These are phyloP conservation scores for Orthonyx spaldingii DNA, from an alignment of 2,113 vertebrate species.

Conservation along the genomic window DNA sequence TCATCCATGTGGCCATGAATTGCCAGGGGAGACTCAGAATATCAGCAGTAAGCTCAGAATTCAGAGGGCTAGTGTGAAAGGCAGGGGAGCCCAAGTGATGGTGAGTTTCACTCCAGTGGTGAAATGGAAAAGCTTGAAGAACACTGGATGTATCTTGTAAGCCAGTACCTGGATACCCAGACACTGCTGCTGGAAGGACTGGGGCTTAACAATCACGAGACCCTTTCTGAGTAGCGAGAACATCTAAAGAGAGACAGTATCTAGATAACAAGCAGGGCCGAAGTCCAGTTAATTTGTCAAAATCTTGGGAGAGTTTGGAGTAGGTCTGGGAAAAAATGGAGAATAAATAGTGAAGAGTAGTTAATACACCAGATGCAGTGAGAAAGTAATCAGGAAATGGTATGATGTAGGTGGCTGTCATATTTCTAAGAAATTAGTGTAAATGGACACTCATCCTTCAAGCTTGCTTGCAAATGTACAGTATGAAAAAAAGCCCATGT, in stretches of 20 bases:
- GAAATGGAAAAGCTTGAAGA: background rate
- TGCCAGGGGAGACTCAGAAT: background rate
- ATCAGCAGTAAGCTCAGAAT: background rate
- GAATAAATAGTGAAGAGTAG: background rate
- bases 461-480: background rate
- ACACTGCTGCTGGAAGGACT: background rate
- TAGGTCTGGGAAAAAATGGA: background rate
- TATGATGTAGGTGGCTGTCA: background rate
- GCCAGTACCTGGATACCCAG: background rate
- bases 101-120: accelerated
- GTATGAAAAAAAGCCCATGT: background rate
- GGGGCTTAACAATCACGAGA: background rate
- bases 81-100: background rate
- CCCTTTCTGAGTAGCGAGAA: accelerated
- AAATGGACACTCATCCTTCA: background rate
- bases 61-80: background rate
- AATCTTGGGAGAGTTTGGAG: background rate
- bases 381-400: background rate
- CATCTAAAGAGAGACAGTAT: background rate
- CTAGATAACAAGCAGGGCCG: background rate
- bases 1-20: background rate
- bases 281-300: background rate
- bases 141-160: background rate
- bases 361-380: background rate
- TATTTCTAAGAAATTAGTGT: background rate